Base-by-base conservation (phyloP, 2,797 vertebrate species). In the Labeo calbasu region DNA sequence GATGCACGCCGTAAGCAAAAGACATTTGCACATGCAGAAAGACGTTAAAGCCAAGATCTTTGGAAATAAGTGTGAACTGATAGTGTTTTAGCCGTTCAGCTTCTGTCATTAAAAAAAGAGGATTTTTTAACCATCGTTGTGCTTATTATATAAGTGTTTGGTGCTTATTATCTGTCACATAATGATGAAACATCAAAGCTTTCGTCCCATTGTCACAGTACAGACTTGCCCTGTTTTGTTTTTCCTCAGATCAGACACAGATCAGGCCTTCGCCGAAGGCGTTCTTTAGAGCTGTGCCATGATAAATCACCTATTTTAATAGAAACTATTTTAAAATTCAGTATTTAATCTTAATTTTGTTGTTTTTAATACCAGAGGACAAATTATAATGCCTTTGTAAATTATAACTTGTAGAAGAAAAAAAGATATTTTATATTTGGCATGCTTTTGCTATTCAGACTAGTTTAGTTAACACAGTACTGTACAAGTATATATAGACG, bases 381-480 rank as follows among this genome's bases (percentile, higher is more conserved):
- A 84, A 72, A 71, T 55, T 78, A 80, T 72, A 57, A 79, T 88
- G 71, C 75, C 36, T 88, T 87, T 87, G 83, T 86, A 82, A 81
- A 87, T 82, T 43, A 70, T 57, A n/a, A 46, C 82, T 84, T 48
- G 17, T 57, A 72, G 50, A 71, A 55, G 19, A 81, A 81, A 87
- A 87, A 73, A 59, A 15, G 23, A 90, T 90, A 72, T 89, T 93
- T 95, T 95, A 91, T 95, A 95, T 93, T 92, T 87, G 94, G 95
- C 95, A 95, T 96, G 95, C 93, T 92, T 95, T 94, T 95, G 93
- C 93, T 95, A 94, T 94, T 94, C 92, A 89, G 94, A 94, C 93
- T 94, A 94, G 94, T 94, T 94, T 92, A 94, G 92, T 94, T 95
- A 95, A 94, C 94, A 95, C 92, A 89, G 95, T 95, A 95, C 94